phyloP scores from a whole-genome alignment of 2,797 vertebrate genomes.

The Valencia hispanica region DNA sequence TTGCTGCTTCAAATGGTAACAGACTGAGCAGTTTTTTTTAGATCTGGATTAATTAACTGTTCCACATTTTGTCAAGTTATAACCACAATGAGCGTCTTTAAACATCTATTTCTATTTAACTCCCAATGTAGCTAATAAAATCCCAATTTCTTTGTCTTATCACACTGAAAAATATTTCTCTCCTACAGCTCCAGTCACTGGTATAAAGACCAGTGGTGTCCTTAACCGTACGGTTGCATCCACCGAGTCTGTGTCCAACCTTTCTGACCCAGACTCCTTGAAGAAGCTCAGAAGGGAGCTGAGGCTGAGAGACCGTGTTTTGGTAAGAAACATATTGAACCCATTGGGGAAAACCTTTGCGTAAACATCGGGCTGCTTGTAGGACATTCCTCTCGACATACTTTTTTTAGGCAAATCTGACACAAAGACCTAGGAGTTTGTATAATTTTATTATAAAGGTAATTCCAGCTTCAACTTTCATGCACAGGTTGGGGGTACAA shows the following conservation, averaged over 20 bases:
- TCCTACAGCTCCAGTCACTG: slow-evolving; percentile 36
- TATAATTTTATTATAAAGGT: background rate
- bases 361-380: background rate
- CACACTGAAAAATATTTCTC: background rate
- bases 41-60: background rate
- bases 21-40: background rate
- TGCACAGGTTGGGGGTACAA: slow-evolving; percentile 90
- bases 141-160: background rate
- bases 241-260: slow-evolving; percentile 92
- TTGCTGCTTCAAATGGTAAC: slow-evolving; percentile 50
- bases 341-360: background rate
- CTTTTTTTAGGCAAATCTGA: background rate
- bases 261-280: slow-evolving; percentile 91
- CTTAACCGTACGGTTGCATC: slow-evolving; percentile 83
- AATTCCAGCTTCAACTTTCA: too few species aligned
- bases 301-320: slow-evolving; percentile 90
- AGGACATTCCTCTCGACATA: background rate
- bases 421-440: background rate
- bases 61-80: background rate
- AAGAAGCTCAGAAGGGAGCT: slow-evolving; percentile 93
- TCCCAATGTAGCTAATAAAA: background rate
- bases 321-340: slow-evolving; percentile 78
- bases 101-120: background rate
- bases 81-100: background rate
- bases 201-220: slow-evolving; percentile 65